Evolutionary conservation across 37 sponge, comb jelly and placozoan species (phyloP).

Genomic region (Petrosia ficiformis): DNA sequence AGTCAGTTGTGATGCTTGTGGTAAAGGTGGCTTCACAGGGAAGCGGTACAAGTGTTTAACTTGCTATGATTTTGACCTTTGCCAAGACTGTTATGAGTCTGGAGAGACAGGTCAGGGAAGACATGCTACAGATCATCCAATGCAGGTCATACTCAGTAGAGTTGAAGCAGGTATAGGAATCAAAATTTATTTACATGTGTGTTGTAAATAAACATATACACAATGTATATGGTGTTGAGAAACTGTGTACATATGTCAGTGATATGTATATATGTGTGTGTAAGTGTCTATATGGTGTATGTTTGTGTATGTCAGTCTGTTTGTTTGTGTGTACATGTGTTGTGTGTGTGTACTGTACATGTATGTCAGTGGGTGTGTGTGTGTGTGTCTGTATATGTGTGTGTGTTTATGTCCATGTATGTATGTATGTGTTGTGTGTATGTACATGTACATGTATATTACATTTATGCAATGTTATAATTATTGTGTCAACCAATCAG

Average conservation of each 20-base stretch:
- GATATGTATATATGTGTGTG: too few relatives aligned
- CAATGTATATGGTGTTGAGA: not conserved
- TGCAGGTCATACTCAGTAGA: slow-evolving; percentile 93
- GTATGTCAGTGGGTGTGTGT: too few relatives aligned
- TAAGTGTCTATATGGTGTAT: too few relatives aligned
- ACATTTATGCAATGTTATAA: too few relatives aligned
- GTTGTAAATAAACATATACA: not conserved
- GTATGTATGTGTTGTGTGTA: not conserved
- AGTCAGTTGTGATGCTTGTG: slow-evolving; percentile 93
- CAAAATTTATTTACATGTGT: not conserved
- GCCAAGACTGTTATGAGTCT: slow-evolving; percentile 78
- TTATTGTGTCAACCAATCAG: too few relatives aligned
- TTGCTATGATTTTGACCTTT: slow-evolving; percentile 95
- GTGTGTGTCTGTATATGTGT: too few relatives aligned
- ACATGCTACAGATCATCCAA: slow-evolving; percentile 74
- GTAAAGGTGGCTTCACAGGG: slow-evolving; percentile 83
- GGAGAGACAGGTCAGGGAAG: slow-evolving; percentile 65
- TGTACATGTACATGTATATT: too few relatives aligned
- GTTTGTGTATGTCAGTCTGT: too few relatives aligned
- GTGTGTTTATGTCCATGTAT: not conserved
- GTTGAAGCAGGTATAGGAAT: slow-evolving; percentile 70
- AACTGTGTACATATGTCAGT: not conserved
- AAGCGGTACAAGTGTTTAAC: slow-evolving; percentile 92
- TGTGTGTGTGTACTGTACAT: too few relatives aligned
- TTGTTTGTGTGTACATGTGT: too few relatives aligned